These are phyloP conservation scores for Kryptopterus vitreolus DNA, from an alignment of 2,797 vertebrate species.

Conservation along the genomic window DNA sequence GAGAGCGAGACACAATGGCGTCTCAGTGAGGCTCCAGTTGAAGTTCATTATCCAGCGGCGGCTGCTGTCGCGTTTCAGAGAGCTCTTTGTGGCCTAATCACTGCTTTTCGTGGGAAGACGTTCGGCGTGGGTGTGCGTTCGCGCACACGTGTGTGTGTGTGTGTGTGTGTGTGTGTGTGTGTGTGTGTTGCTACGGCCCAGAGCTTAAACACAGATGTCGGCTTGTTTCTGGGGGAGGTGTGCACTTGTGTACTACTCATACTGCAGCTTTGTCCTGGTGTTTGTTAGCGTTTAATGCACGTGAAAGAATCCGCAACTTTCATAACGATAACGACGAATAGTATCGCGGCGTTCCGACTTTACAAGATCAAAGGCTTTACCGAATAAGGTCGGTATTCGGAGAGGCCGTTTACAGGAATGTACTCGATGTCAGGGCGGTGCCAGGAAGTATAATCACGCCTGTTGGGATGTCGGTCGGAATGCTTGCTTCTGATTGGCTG, in stretches of 20 bases:
- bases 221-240: constrained; percentile 1
- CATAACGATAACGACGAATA: too few species aligned
- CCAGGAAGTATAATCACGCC: neutral
- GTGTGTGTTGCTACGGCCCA: neutral
- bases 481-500: too few species aligned
- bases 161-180: constrained; percentile 5
- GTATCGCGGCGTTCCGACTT: too few species aligned
- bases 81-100: constrained; percentile 17
- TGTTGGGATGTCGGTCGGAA: too few species aligned
- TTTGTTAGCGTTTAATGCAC: neutral
- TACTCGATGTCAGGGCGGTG: neutral
- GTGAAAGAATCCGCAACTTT: too few species aligned
- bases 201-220: constrained; percentile 7
- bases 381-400: too few species aligned
- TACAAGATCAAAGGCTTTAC: too few species aligned
- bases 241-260: neutral
- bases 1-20: constrained; percentile 21
- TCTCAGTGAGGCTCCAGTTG: constrained; percentile 10
- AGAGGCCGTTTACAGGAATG: neutral
- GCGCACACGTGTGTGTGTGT: neutral
- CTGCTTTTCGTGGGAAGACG: neutral
- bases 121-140: neutral
- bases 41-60: constrained; percentile 31
- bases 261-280: neutral
- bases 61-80: constrained; percentile 23